These are phyloP conservation scores for Dermochelys coriacea DNA, from an alignment of 2,797 vertebrate genomes.

Conservation along the genomic window DNA sequence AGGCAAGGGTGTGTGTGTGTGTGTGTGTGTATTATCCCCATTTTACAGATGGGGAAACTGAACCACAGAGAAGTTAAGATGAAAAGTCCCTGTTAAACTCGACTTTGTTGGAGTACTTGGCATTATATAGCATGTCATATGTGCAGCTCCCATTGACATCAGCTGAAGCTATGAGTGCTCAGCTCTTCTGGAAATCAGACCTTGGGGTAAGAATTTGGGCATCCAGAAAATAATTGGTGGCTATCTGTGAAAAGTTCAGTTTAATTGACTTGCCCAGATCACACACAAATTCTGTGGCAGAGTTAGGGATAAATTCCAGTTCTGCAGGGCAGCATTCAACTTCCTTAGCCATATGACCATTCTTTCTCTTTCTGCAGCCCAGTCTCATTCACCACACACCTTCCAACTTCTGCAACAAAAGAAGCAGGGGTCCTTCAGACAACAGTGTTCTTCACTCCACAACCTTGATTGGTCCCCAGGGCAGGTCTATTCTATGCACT, in stretches of 20 bases:
- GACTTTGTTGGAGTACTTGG: no score
- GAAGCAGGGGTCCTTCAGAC: not conserved
- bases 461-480: not conserved
- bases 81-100: not conserved
- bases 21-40: not conserved
- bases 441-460: not conserved
- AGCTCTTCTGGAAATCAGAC: not conserved
- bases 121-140: no score
- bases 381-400: no score
- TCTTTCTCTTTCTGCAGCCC: no score
- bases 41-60: not conserved
- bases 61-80: not conserved
- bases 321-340: not conserved
- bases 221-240: not conserved
- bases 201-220: no score
- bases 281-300: not conserved
- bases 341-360: not conserved
- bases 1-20: not conserved
- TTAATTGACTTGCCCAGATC: not conserved
- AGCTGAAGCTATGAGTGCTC: not conserved
- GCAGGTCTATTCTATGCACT: not conserved
- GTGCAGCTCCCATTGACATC: not conserved
- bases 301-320: not conserved
- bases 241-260: not conserved
- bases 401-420: no score